Evolutionary conservation across 2,797 vertebrate species (phyloP).

Genomic region (Okamejei kenojei): DNA sequence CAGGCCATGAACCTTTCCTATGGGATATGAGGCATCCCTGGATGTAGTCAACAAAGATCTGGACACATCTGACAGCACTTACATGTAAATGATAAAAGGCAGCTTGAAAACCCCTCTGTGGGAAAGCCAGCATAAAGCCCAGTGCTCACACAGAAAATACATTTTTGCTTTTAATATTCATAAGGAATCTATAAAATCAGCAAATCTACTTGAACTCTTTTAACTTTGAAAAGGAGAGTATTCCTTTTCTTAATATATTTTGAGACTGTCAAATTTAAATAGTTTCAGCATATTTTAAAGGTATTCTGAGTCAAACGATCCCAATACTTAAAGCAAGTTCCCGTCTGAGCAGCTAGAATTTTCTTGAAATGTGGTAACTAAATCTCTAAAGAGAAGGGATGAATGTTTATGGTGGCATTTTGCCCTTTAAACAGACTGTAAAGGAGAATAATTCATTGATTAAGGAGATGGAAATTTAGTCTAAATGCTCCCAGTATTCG

Average conservation of each 20-base stretch:
- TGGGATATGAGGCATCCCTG: neutral
- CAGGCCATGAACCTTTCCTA: conserved; percentile 1
- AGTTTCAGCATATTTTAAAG: conserved; percentile 15
- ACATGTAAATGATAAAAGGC: conserved; percentile 12
- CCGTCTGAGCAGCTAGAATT: conserved; percentile 17
- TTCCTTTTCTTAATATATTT: conserved; percentile 20
- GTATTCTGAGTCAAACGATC: neutral
- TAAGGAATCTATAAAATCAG: conserved; percentile 27
- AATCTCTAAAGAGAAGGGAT: conserved; percentile 8
- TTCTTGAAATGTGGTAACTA: conserved; percentile 31
- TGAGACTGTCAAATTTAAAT: conserved; percentile 25
- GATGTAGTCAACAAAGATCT: neutral
- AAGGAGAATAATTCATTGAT: conserved; percentile 3
- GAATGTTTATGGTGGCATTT: conserved; percentile 35
- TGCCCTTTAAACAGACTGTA: conserved; percentile 2
- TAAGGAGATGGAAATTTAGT: conserved; percentile 22
- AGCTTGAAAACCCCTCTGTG: neutral
- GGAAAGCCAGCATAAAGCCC: conserved; percentile 2
- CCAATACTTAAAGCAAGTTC: conserved; percentile 21
- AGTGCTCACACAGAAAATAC: neutral
- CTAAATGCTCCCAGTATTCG: conserved; percentile 9
- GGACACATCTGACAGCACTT: neutral
- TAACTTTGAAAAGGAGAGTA: conserved; percentile 28
- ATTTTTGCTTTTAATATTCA: conserved; percentile 26
- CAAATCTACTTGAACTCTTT: conserved; percentile 32